Percentiles rank a stretch among this genome's conserved stretches.
Conservation (phyloP, 1,140 invertebrate genomes). For the Drosophila tsacasi region DNA sequence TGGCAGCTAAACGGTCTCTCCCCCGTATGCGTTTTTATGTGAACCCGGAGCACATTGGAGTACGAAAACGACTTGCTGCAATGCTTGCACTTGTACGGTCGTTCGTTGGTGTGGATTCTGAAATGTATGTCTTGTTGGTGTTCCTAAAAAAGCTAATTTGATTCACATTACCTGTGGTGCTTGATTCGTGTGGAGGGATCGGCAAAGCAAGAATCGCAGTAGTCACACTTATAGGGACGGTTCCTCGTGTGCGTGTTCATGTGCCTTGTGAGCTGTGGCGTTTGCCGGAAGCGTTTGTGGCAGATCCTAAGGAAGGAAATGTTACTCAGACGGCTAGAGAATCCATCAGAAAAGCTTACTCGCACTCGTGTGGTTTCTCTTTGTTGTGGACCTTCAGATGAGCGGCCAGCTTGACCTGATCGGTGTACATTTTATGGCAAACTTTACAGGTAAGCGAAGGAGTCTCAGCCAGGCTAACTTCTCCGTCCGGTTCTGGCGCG, state of each 20-base stretch:
- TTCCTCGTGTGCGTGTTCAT: conserved; percentile 81
- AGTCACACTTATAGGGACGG: conserved; percentile 84
- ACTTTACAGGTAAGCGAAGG: conserved; percentile 48
- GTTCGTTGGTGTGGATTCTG: conserved; percentile 80
- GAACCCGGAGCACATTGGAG: conserved; percentile 75
- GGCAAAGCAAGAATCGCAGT: conserved; percentile 89
- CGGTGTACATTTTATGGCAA: conserved; percentile 66
- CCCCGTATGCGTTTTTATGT: conserved; percentile 72
- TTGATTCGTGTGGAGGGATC: conserved; percentile 87
- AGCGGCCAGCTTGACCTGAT: conserved; percentile 57
- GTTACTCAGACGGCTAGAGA: neutral
- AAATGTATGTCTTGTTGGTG: neutral
- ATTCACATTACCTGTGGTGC: conserved; percentile 85
- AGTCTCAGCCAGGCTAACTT: neutral
- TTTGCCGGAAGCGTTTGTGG: conserved; percentile 74
- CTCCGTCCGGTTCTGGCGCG: neutral
- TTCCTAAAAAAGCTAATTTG: too few relatives aligned
- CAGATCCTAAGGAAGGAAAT: conserved; percentile 60
- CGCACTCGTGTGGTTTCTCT: conserved; percentile 78
- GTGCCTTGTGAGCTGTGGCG: conserved; percentile 70
- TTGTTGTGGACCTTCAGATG: conserved; percentile 69
- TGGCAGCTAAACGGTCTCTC: conserved; percentile 68
- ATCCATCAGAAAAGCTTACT: conserved; percentile 48
- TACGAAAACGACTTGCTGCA: conserved; percentile 73
- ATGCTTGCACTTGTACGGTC: conserved; percentile 71